Base-by-base conservation (phyloP, 2,888 invertebrate genomes). In the Ophion slaviceki region DNA sequence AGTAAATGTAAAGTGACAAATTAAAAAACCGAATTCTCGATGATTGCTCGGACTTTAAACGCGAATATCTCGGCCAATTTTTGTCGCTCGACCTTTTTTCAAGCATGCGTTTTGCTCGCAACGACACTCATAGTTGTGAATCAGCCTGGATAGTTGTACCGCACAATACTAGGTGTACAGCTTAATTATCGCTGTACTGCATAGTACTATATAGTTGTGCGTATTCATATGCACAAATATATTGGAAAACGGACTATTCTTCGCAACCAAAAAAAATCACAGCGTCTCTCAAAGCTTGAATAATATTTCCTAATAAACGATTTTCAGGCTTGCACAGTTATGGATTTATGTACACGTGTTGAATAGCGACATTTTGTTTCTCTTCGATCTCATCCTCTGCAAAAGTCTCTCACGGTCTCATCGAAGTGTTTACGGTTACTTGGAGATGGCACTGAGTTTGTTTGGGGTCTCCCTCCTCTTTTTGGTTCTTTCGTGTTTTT, bases 381-480 rank as follows among this genome's bases (percentile, higher is more conserved):
- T 11, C 14, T 47, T 47, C 14, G 10, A 47, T 47, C 14, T 24
- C 24, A 36, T 71, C 5, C 20, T 40, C 36, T 72, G 75, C 28
- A 76, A 84, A 77, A 76, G 71, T 11, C 75, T 80, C 47, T 64
- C 68, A 53, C 62, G 81, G 14, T 14, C 32, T 62, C 72, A 36
- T 84, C 71, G 64, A 66, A 77, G 59, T 61, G 74, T 78, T 76
- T 77, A 32, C 40, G 62, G 53, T 68, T 36, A 62, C 64, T 84
- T 70, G 47, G 28, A 62, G 59, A 81, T 85, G 84, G 84, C 84
- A 85, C 80, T 71, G 84, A 80, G 71, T 72, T 72, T 71, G 66
- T 64, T 14, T 57, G 1, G 24, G 47, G 47, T 47, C 14, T 47
- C 11, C 11, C 78, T 79, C 66, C 62, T 64, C 24, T 66, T 32